phyloP scores from a whole-genome alignment of 2,888 invertebrate species.

The Trissonchulus sp. region DNA sequence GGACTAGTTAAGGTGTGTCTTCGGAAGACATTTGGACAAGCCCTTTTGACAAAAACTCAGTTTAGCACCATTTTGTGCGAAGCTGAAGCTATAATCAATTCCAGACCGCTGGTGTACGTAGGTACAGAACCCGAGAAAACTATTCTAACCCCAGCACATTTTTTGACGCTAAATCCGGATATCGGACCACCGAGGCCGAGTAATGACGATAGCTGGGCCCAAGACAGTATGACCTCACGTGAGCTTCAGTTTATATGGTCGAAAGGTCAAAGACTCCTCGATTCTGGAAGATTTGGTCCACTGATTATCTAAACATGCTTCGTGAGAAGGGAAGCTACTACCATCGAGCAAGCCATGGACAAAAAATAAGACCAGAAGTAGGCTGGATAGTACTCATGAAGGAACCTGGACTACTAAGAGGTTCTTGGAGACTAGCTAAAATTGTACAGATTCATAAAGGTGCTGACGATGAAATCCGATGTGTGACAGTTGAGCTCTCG shows the following conservation, averaged over 20 bases:
- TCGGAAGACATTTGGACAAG: constrained; percentile 25
- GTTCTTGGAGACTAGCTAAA: not conserved
- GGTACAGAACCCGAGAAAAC: no score
- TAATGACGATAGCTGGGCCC: not conserved
- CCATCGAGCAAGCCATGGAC: not conserved
- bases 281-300: constrained; percentile 18
- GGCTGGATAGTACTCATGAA: constrained; percentile 11
- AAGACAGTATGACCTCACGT: not conserved
- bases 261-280: not conserved
- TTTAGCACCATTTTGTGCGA: constrained; percentile 26
- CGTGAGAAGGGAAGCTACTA: not conserved
- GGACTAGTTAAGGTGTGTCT: constrained; percentile 47
- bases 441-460: not conserved
- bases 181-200: no score
- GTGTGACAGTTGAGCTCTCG: not conserved
- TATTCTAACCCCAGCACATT: no score
- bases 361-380: no score
- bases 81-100: constrained; percentile 30
- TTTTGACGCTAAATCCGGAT: no score
- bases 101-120: constrained; percentile 26
- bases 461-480: not conserved
- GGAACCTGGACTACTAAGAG: not conserved
- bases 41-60: not conserved
- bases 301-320: constrained; percentile 10
- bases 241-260: not conserved